Evolutionary conservation across 2,113 vertebrate species (phyloP), one percentile per base, ranked within the genome.

Genomic region (Aplodontia rufa): DNA sequence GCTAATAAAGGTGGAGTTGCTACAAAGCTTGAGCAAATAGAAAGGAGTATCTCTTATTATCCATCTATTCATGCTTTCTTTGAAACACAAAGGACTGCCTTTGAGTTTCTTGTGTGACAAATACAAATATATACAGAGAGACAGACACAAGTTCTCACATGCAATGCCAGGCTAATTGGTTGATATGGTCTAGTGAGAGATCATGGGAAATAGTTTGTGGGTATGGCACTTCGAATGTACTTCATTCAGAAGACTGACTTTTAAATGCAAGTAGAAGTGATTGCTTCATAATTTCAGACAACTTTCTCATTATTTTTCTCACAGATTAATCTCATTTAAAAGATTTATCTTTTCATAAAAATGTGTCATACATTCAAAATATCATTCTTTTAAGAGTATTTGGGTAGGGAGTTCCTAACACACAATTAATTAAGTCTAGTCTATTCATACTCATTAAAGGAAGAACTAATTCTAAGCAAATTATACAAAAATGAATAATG

Each of bases 241-340:
- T 82, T 91, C 7, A 81, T 84, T 79, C 53, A 37, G 51, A 79
- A 74, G 42, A 28, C 8, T 76, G 0, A 8, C 49, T 72, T 37
- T 14, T 47, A 91, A 62, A 58, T 32, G 42, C 9, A 90, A 55
- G 51, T 64, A 47, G 28, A 80, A 11, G 85, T 19, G 24, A 35
- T 28, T 60, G 42, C 32, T 53, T 90, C 40, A 55, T 24, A 92
- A 78, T 40, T 95, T 90, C 42, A 91, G 32, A 51, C 40, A n/a
- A 26, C 14, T 82, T 10, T 64, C 51, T 58, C 22, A 80, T 92
- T 93, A 30, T 84, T 81, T 93, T 62, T 12, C 1, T 35, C 3
- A 37, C 32, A 69, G 16, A 6, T 80, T 93, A 83, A 83, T 90
- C n/a, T 95, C 32, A 90, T 91, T 87, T 84, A 81, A 94, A 87